Evolutionary conservation across 1,140 invertebrate genomes (phyloP), one percentile per base, ranked within the genome.

Genomic region (Anoplolepis gracilipes): DNA sequence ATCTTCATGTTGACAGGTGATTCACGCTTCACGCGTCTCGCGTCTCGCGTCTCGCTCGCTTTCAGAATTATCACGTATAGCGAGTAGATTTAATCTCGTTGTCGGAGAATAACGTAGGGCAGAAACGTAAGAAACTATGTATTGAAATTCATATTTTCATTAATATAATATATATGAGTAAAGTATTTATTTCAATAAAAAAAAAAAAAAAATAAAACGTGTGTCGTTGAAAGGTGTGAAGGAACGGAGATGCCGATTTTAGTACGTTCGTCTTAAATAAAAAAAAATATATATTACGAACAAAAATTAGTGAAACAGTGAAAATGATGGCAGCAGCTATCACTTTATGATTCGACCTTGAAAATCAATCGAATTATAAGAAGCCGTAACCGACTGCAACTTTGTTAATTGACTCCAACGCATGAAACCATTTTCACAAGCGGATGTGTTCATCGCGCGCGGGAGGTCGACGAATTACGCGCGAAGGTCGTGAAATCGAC

Each of bases 401-500:
- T 81, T 72, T 13, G 2, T 10, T 61, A 73, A 73, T 19, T 13
- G 72, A 22, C 61, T 61, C 19, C 13, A 72, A 46, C 10, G 55
- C 33, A 49, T 4, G 11, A 42, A 70, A 19, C 13, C 22, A 25
- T 13, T 8, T 72, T 81, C 42, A 33, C 19, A 57, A 42, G 19
- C 25, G 67, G 39, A 59, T 39, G 65, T 25, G 76, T 65, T 5
- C 19, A 10, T 42, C 25, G 78, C 30, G 53, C 33, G 53, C 6
- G 36, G 53, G 36, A 82, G 67, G 55, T 69, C 77, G 62, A 55
- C 42, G 46, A 3, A 73, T 61, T 72, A 72, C n/a, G 19, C 55
- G n/a, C 7, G 53, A 82, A 73, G 67, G 67, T 82, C 65, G 39
- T 28, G 11, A 7, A 46, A 36, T 73, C 67, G 55, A 73, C 72